phyloP scores from a whole-genome alignment of 1,140 invertebrate genomes.

The Rhopalosiphum padi region DNA sequence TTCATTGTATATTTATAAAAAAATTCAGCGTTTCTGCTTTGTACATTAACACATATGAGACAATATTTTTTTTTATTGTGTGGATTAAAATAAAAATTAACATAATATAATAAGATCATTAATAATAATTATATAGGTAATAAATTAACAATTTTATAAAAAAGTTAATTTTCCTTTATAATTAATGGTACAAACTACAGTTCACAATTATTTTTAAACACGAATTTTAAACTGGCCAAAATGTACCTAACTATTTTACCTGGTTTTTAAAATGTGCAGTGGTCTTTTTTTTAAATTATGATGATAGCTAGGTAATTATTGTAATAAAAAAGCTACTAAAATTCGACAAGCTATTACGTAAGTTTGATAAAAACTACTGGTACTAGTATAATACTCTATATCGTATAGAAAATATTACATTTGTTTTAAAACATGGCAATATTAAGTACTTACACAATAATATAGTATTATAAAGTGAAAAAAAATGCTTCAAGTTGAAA shows the following conservation, averaged over 20 bases:
- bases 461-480: neutral
- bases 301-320: neutral
- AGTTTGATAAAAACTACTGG: no score
- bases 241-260: no score
- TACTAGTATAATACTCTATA: neutral
- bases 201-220: neutral
- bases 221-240: neutral
- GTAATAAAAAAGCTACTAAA: neutral
- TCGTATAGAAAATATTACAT: neutral
- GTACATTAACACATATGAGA: no score
- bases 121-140: neutral
- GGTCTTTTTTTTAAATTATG: neutral
- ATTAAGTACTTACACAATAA: neutral
- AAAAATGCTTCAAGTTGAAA: neutral
- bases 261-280: no score
- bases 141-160: neutral
- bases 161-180: neutral
- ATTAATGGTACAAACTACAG: neutral
- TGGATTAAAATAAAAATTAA: neutral
- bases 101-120: neutral
- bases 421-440: neutral
- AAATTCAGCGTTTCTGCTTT: neutral
- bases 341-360: neutral
- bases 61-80: neutral
- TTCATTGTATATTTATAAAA: neutral